Percentiles rank a stretch among this genome's conserved stretches.
Conservation (phyloP, 2,888 invertebrate genomes). For the Ceraclea dissimilis region DNA sequence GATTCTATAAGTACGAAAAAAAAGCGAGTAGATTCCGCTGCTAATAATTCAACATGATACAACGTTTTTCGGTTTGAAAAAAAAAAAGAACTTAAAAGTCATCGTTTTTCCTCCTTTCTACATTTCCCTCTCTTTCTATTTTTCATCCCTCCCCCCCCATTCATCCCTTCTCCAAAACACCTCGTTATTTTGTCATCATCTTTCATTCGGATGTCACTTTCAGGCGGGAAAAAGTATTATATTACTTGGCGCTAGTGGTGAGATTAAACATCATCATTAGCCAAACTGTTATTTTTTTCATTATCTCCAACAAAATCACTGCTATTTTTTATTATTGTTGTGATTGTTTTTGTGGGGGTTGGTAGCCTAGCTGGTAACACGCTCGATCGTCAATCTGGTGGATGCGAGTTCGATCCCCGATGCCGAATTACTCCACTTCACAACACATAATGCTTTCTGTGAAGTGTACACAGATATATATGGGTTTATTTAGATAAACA, state of each 20-base stretch:
- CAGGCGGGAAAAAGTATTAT: conserved; percentile 28
- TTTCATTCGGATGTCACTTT: conserved; percentile 39
- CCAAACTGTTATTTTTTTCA: no score
- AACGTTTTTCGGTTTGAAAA: conserved; percentile 20
- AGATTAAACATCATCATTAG: no score
- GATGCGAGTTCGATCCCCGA: no score
- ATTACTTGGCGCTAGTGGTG: not conserved
- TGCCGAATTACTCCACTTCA: no score
- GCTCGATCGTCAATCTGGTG: no score
- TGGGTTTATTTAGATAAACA: no score
- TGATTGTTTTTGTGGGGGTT: no score
- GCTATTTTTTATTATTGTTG: no score
- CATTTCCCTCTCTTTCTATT: not conserved
- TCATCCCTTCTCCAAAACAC: conserved; percentile 13
- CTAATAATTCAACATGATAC: conserved; percentile 22
- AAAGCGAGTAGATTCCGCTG: not conserved
- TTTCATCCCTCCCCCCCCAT: conserved; percentile 5
- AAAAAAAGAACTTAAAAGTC: conserved; percentile 14
- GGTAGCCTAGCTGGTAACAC: no score
- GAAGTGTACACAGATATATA: no score
- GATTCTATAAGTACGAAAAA: not conserved
- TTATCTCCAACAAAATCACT: no score
- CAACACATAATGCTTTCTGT: no score
- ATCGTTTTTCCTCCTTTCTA: conserved; percentile 7
- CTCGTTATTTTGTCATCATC: conserved; percentile 33